Evolutionary conservation across 2,797 vertebrate species (phyloP).

Genomic region (Percopsis omiscomaycus): DNA sequence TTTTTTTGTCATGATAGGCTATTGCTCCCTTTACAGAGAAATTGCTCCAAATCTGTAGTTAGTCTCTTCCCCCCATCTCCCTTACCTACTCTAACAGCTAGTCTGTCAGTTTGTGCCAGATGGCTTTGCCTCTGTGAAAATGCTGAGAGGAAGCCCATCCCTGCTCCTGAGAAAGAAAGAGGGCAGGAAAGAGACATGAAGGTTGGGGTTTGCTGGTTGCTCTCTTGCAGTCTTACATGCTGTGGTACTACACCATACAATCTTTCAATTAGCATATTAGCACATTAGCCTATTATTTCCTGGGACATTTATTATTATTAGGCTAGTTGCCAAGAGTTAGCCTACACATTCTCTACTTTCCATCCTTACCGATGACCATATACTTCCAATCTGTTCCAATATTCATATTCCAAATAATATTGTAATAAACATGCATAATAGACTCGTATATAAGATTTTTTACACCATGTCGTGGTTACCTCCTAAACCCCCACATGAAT

Average conservation of each 20-base stretch:
- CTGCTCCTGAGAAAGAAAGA: slow-evolving; percentile 36
- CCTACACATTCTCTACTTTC: no score
- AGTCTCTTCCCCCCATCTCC: slow-evolving; percentile 34
- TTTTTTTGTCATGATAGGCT: slow-evolving; percentile 68
- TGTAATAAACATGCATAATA: no score
- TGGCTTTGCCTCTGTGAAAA: slow-evolving; percentile 69
- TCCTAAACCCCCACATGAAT: no score
- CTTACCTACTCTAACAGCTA: slow-evolving; percentile 43
- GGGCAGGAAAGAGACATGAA: slow-evolving; percentile 34
- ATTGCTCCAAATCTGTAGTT: slow-evolving; percentile 63
- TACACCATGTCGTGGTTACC: no score
- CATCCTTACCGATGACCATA: no score
- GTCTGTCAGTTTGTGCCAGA: slow-evolving; percentile 66
- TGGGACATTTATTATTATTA: no score
- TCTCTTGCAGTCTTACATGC: slow-evolving; percentile 13
- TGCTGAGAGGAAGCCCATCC: slow-evolving; percentile 57
- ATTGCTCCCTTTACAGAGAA: slow-evolving; percentile 54
- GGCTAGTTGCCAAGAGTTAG: neutral
- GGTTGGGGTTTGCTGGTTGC: slow-evolving; percentile 25
- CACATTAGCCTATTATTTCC: no score
- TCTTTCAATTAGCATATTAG: slow-evolving; percentile 27
- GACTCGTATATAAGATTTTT: no score
- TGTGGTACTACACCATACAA: slow-evolving; percentile 31
- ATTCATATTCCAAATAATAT: no score
- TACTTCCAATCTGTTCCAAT: no score